A percentile compares a stretch with the other conserved stretches of the same genome.
These are phyloP conservation scores for Ictidomys tridecemlineatus DNA, from an alignment of 2,113 vertebrate species.

Conservation along the genomic window DNA sequence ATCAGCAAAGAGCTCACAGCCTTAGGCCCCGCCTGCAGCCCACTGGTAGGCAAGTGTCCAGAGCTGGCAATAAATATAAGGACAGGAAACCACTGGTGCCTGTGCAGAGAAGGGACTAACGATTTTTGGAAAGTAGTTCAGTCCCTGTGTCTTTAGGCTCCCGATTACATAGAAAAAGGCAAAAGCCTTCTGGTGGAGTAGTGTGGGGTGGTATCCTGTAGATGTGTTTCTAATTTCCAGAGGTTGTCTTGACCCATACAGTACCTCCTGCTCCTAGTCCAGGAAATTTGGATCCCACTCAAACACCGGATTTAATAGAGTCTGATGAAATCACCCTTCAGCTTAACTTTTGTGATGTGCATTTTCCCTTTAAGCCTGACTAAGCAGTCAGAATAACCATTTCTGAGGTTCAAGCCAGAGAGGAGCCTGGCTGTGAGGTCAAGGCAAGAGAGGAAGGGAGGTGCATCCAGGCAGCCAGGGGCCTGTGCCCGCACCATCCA, in stretches of 20 bases:
- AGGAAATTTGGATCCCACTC: background rate
- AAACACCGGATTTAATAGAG: background rate
- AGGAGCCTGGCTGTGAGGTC: background rate
- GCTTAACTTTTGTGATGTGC: background rate
- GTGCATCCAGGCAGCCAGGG: background rate
- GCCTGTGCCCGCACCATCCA: no score
- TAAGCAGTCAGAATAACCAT: background rate
- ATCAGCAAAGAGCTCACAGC: background rate
- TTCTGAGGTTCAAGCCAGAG: background rate
- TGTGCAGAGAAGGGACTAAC: background rate
- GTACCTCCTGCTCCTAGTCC: accelerated
- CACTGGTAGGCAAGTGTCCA: background rate
- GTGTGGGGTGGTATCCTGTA: background rate
- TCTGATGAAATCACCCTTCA: background rate
- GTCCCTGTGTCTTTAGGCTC: background rate
- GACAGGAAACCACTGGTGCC: background rate
- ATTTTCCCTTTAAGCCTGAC: background rate
- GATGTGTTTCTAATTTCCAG: background rate
- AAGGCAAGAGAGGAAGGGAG: background rate
- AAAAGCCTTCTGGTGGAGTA: background rate
- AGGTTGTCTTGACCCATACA: background rate
- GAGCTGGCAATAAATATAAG: background rate
- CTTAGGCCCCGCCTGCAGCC: background rate
- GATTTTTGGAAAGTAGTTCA: background rate
- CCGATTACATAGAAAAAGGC: background rate